Evolutionary conservation across 2,888 invertebrate species (phyloP).

Genomic region (Aethes cnicana): DNA sequence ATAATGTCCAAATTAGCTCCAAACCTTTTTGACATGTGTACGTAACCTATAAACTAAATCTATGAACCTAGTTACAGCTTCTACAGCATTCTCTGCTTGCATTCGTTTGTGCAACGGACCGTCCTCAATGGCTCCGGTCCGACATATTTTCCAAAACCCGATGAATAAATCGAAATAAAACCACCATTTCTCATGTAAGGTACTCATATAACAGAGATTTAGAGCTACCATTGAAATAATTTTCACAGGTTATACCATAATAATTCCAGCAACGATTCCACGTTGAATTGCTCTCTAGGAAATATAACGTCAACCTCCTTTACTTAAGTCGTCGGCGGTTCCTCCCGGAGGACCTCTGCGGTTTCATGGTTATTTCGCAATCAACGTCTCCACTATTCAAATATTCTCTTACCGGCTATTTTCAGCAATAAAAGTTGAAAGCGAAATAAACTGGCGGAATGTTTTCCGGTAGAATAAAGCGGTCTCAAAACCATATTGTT

Average conservation of each 20-base stretch:
- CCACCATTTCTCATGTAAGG: neutral
- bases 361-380: slow-evolving; percentile 53
- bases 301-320: slow-evolving; percentile 42
- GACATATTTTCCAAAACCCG: neutral
- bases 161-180: neutral
- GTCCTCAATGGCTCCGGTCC: neutral
- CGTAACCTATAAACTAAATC: too few species aligned
- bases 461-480: too few species aligned
- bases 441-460: neutral
- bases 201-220: too few species aligned
- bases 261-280: slow-evolving; percentile 32
- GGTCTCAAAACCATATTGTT: too few species aligned
- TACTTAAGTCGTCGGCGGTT: slow-evolving; percentile 44
- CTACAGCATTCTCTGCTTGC: too few species aligned
- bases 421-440: neutral
- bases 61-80: too few species aligned
- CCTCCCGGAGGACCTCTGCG: slow-evolving; percentile 46
- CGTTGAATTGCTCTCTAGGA: slow-evolving; percentile 37
- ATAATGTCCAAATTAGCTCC: too few species aligned
- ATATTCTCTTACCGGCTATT: slow-evolving; percentile 25
- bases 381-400: slow-evolving; percentile 43
- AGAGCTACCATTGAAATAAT: neutral
- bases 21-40: too few species aligned
- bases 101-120: neutral
- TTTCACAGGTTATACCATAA: neutral